phyloP scores from a whole-genome alignment of 2,888 invertebrate species.

The Pachliopta kotzebuea region DNA sequence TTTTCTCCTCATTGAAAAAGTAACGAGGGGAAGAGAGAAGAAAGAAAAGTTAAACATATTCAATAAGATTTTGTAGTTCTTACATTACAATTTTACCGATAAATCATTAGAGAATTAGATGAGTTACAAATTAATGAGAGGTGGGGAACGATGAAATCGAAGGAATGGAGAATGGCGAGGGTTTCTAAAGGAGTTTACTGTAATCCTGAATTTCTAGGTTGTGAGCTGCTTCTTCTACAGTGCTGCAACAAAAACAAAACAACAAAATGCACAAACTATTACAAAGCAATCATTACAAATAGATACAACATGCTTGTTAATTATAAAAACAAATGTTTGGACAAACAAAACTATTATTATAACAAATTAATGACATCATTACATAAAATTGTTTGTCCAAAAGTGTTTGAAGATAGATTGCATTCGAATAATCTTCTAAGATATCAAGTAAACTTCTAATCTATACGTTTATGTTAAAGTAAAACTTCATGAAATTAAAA shows the following conservation, averaged over 20 bases:
- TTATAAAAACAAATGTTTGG: slow-evolving; percentile 20
- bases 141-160: slow-evolving; percentile 29
- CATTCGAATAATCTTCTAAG: slow-evolving; percentile 19
- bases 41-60: neutral
- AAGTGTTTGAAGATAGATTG: slow-evolving; percentile 13
- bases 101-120: slow-evolving; percentile 1
- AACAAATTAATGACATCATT: neutral
- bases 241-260: slow-evolving; percentile 76
- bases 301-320: slow-evolving; percentile 48
- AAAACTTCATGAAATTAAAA: no score
- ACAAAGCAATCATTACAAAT: slow-evolving; percentile 51
- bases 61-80: neutral
- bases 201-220: slow-evolving; percentile 57
- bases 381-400: slow-evolving; percentile 16
- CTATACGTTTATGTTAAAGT: no score
- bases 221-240: slow-evolving; percentile 64
- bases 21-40: slow-evolving; percentile 2
- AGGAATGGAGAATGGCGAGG: slow-evolving; percentile 35
- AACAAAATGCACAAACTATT: slow-evolving; percentile 72
- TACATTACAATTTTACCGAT: neutral
- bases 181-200: slow-evolving; percentile 52
- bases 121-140: slow-evolving; percentile 27
- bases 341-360: neutral
- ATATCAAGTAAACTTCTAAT: neutral
- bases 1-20: neutral